Evolutionary conservation across 2,113 vertebrate species (phyloP).

Genomic region (Rhea americana): DNA sequence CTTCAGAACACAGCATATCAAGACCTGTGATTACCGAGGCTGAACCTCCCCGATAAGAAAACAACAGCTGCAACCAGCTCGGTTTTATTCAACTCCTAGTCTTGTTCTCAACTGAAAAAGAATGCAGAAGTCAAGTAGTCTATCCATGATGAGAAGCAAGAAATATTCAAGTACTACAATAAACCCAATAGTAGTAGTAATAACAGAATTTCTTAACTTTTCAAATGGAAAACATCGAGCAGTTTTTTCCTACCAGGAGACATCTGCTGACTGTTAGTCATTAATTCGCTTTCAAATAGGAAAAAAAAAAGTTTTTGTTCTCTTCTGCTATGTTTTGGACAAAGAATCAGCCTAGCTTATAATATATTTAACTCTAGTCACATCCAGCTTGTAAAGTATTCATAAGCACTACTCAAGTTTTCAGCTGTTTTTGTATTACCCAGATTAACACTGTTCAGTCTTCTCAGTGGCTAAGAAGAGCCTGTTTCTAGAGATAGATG

Average conservation of each 20-base stretch:
- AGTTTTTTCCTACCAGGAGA: neutral
- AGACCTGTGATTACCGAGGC: neutral
- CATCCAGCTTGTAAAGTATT: neutral
- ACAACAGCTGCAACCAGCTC: neutral
- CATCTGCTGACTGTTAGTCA: neutral
- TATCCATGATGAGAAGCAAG: neutral
- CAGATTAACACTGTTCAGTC: neutral
- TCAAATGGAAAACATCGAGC: rapidly evolving
- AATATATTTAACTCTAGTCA: neutral
- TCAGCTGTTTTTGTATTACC: neutral
- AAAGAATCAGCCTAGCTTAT: neutral
- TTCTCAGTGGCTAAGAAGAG: neutral
- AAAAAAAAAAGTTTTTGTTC: neutral
- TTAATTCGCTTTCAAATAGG: neutral
- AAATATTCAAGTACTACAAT: neutral
- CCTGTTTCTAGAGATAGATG: neutral
- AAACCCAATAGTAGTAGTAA: neutral
- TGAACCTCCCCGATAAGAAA: neutral
- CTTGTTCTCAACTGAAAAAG: neutral
- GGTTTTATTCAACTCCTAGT: neutral
- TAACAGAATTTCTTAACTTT: neutral
- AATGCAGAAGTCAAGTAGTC: neutral
- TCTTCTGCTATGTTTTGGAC: neutral
- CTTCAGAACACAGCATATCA: neutral
- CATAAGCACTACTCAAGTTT: neutral